Evolutionary conservation across 2,113 vertebrate genomes (phyloP), one percentile per base, ranked within the genome.

Genomic region (Thunnus thynnus): DNA sequence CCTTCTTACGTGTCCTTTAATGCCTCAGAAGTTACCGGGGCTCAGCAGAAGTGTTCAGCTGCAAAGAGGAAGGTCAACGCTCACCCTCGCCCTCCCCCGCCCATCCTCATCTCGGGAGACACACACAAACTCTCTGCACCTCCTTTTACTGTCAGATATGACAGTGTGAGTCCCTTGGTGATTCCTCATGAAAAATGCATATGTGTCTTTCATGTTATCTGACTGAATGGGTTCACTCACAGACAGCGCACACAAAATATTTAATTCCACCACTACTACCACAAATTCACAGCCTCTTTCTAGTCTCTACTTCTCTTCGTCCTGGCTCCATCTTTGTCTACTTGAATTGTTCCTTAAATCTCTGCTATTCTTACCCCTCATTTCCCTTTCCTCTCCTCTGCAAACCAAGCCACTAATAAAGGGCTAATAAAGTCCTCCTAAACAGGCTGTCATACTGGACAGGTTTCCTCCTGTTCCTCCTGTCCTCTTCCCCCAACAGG

Each of bases 171-270:
- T 82, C 63, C 83, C 55, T 27, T 16, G 14, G 51, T 64, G 72
- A 80, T 71, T 78, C 54, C 75, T 63, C 67, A 80, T 90, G 67
- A 91, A 90, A 85, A 79, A 80, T 87, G 81, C 50, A 83, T 55
- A 18, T 17, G 51, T 46, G 18, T 74, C 27, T 83, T 73, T 84
- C 58, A 44, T 86, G 9, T 44, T 84, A 75, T 82, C 46, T 88
- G 83, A 76, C 78, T 82, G 71, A 80, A 80, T 72, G 52, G 60
- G 55, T 62, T 85, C 80, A 70, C 54, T 80, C 36, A 17, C 48
- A 72, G 30, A 80, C n/a, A 1, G 44, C 36, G 20, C 56, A 20
- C 4, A 13, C 13, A 48, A 2, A 22, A 47, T 7, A 27, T 57
- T 51, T 73, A 18, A 55, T 30, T 51, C 27, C 10, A 30, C 50